These are phyloP conservation scores for Musca domestica DNA, from an alignment of 1,140 invertebrate genomes.

Conservation along the genomic window DNA sequence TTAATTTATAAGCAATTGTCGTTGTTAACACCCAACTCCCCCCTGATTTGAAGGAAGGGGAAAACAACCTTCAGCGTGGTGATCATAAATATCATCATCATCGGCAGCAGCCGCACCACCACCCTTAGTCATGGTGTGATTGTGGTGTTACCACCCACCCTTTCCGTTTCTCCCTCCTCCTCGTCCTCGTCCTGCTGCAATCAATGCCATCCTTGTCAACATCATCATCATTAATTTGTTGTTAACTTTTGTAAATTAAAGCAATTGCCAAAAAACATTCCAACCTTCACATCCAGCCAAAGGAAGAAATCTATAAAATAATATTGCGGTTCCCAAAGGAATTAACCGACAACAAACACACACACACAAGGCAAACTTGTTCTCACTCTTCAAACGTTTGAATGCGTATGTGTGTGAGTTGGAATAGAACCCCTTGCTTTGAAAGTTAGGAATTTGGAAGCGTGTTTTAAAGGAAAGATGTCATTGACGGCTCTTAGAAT, in stretches of 20 bases:
- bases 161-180: no score
- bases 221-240: slow-evolving; percentile 10
- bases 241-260: slow-evolving; percentile 5
- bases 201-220: not conserved
- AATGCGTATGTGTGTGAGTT: not conserved
- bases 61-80: no score
- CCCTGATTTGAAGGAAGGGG: no score
- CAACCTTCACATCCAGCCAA: not conserved
- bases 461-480: slow-evolving; percentile 6
- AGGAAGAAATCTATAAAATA: slow-evolving; percentile 15
- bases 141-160: not conserved
- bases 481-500: not conserved
- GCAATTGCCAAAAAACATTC: slow-evolving; percentile 5
- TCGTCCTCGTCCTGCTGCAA: not conserved
- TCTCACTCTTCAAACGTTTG: not conserved
- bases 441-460: not conserved
- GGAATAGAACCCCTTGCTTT: not conserved
- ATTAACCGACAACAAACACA: slow-evolving; percentile 7
- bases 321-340: slow-evolving; percentile 25
- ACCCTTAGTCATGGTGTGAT: no score
- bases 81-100: not conserved
- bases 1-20: slow-evolving; percentile 27
- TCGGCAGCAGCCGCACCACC: no score
- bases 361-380: not conserved
- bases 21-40: slow-evolving; percentile 13